Conservation (phyloP, 1,140 invertebrate genomes). For the Microplitis demolitor region DNA sequence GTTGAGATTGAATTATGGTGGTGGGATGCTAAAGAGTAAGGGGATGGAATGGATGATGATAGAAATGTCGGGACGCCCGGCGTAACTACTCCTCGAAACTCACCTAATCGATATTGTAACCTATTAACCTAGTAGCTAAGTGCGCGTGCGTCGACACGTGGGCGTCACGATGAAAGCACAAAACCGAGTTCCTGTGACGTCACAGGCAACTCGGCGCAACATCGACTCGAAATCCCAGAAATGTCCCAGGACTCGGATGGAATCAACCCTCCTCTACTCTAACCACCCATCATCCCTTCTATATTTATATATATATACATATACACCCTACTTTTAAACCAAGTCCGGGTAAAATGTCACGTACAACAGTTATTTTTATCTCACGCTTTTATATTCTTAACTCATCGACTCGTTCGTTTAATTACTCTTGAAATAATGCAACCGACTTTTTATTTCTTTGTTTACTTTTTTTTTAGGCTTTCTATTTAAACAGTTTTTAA, state of each 20-base stretch:
- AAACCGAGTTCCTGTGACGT: conserved; percentile 10
- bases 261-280: neutral
- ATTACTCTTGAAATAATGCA: neutral
- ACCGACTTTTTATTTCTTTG: neutral
- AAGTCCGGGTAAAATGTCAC: conserved; percentile 15
- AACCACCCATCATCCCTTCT: too few relatives aligned
- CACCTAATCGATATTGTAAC: conserved; percentile 13
- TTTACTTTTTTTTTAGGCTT: neutral
- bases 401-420: neutral
- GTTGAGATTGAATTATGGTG: neutral
- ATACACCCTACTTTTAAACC: neutral
- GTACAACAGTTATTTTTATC: conserved; percentile 7
- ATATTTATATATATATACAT: neutral
- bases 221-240: conserved; percentile 20
- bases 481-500: neutral
- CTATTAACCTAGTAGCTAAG: conserved; percentile 13
- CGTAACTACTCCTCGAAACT: neutral
- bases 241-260: conserved; percentile 10
- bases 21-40: neutral
- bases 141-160: conserved; percentile 8
- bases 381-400: neutral
- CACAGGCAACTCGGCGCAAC: conserved; percentile 11
- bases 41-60: neutral
- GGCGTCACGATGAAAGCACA: neutral
- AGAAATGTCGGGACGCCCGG: conserved; percentile 4